Evolutionary conservation across 2,113 vertebrate genomes (phyloP).

Genomic region (Mystacornis crossleyi): DNA sequence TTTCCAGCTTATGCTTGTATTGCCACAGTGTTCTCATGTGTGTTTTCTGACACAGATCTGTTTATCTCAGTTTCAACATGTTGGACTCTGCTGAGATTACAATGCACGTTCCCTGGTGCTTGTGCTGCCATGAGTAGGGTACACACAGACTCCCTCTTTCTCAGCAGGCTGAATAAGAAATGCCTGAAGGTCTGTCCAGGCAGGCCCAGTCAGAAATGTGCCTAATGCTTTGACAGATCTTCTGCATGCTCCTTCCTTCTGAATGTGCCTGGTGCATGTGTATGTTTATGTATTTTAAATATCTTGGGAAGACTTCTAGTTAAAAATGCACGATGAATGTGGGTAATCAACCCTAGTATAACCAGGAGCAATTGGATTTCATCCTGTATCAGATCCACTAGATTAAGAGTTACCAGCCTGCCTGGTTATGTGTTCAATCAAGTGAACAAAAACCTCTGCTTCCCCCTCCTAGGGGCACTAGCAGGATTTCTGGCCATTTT

Average conservation of each 20-base stretch:
- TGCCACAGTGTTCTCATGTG: not conserved
- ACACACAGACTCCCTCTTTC: not conserved
- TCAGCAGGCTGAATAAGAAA: not conserved
- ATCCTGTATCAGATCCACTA: not conserved
- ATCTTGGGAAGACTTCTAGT: not conserved
- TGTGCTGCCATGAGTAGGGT: not conserved
- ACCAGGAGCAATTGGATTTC: not conserved
- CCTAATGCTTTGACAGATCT: not conserved
- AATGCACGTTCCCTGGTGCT: rapidly evolving
- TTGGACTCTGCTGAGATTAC: not conserved
- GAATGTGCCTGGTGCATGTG: rapidly evolving
- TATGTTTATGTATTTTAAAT: not conserved
- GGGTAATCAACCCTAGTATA: not conserved
- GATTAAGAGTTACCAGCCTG: not conserved
- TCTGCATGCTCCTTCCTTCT: not conserved
- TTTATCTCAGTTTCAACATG: not conserved
- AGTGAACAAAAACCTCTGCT: rapidly evolving
- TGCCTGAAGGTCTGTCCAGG: not conserved
- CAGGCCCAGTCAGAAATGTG: not conserved
- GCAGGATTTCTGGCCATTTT: not conserved
- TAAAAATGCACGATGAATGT: not conserved
- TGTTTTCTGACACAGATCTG: not conserved
- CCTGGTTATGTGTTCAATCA: not conserved
- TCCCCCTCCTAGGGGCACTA: rapidly evolving
- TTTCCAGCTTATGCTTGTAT: not conserved